These are phyloP conservation scores for Drosophila sucinea DNA, from an alignment of 1,140 invertebrate species.

Conservation along the genomic window DNA sequence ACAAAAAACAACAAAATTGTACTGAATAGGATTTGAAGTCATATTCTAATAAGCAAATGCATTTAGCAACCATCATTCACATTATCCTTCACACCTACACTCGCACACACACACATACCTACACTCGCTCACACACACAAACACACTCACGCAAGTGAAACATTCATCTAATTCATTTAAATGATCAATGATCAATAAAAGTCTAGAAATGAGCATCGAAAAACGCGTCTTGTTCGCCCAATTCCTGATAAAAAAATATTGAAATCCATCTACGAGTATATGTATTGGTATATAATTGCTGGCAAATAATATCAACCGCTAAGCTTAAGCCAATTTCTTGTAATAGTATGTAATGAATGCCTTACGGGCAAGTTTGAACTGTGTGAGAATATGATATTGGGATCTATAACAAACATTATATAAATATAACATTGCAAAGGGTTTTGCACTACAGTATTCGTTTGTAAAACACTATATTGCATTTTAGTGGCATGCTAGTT, in stretches of 20 bases:
- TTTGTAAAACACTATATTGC: too few species aligned
- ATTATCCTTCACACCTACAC: constrained; percentile 14
- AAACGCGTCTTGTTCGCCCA: neutral
- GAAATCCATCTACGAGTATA: too few species aligned
- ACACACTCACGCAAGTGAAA: constrained; percentile 13
- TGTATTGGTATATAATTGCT: too few species aligned
- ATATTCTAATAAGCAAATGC: constrained; percentile 63
- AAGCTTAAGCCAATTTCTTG: too few species aligned
- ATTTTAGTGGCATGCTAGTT: too few species aligned
- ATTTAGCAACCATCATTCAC: constrained; percentile 48
- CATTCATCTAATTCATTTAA: constrained; percentile 19
- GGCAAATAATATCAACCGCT: too few species aligned
- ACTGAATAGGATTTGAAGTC: constrained; percentile 69
- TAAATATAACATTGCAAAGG: too few species aligned
- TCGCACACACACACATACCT: constrained; percentile 19
- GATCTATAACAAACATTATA: too few species aligned
- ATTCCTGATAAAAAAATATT: neutral
- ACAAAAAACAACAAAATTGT: constrained; percentile 51
- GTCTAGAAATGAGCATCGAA: constrained; percentile 13
- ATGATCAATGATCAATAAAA: constrained; percentile 26
- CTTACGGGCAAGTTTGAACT: too few species aligned
- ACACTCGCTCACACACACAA: constrained; percentile 5
- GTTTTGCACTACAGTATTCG: too few species aligned
- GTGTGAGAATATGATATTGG: too few species aligned
- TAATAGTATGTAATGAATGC: too few species aligned